Percentiles rank a stretch among this genome's conserved stretches.
Evolutionary conservation across 64 coral and sea anemone genomes (phyloP).

Genomic region (Stichodactyla mertensii): DNA sequence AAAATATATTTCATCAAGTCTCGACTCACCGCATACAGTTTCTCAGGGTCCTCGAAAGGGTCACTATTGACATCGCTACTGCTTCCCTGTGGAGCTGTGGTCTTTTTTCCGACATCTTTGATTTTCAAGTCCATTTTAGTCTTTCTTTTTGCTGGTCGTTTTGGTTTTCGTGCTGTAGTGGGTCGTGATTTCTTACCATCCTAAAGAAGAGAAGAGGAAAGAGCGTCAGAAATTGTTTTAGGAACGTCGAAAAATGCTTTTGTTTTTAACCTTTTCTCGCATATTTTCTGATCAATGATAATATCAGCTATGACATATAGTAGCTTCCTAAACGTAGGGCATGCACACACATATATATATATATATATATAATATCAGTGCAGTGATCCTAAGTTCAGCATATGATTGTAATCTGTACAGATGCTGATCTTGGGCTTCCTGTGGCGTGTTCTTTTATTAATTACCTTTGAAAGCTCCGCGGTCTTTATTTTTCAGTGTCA

Average conservation of each 20-base stretch:
- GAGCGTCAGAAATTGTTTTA: too few relatives aligned
- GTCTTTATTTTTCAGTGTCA: neutral
- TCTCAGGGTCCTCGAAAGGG: slow-evolving; percentile 90
- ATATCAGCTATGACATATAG: too few relatives aligned
- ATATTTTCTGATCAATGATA: too few relatives aligned
- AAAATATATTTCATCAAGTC: neutral
- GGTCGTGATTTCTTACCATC: slow-evolving; percentile 52
- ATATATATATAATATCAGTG: neutral
- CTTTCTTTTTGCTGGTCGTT: slow-evolving; percentile 75
- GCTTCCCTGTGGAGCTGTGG: slow-evolving; percentile 25
- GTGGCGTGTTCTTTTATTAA: neutral
- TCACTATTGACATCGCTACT: slow-evolving; percentile 29
- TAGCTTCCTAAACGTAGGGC: too few relatives aligned
- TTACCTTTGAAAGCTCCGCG: neutral
- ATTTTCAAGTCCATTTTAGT: slow-evolving; percentile 42
- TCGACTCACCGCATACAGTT: slow-evolving; percentile 71
- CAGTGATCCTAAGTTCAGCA: neutral
- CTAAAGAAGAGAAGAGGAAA: neutral
- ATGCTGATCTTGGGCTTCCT: neutral
- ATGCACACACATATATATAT: neutral
- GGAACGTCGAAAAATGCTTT: too few relatives aligned
- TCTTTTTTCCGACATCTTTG: slow-evolving; percentile 31
- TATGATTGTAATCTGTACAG: neutral
- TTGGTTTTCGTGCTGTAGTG: slow-evolving; percentile 51
- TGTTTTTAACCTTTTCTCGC: too few relatives aligned